Conservation (phyloP, 2,113 vertebrate species). For the Lethenteron camtschaticum region DNA sequence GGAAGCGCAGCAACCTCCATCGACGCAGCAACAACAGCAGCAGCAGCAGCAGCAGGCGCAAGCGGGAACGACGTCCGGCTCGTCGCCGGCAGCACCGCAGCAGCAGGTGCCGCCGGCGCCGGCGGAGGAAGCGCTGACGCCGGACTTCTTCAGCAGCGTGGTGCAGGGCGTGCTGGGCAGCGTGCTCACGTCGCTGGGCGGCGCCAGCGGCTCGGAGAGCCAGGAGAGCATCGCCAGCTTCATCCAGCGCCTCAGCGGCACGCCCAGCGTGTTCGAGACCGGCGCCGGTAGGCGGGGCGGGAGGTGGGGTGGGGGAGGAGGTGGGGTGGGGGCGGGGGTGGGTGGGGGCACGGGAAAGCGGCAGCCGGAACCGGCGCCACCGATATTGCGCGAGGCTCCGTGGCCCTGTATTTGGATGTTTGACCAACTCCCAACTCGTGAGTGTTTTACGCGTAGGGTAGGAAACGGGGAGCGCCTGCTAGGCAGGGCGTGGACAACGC, state of each 20-base stretch:
- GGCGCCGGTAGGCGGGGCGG: conserved; percentile 28
- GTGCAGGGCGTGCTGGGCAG: conserved; percentile 57
- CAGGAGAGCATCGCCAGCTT: conserved; percentile 68
- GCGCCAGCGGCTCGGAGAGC: conserved; percentile 31
- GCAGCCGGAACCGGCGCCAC: too few relatives aligned
- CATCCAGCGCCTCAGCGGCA: conserved; percentile 59
- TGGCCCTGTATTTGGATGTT: too few relatives aligned
- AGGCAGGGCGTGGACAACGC: too few relatives aligned
- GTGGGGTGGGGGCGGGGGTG: conserved; percentile 18
- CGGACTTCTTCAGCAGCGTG: conserved; percentile 57
- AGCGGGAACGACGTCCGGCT: conserved; percentile 8
- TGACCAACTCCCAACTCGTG: too few relatives aligned
- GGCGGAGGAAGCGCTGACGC: conserved; percentile 31
- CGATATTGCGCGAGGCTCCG: too few relatives aligned
- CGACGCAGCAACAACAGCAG: too few relatives aligned
- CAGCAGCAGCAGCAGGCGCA: not conserved
- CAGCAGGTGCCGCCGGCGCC: conserved; percentile 9
- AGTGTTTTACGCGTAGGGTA: too few relatives aligned
- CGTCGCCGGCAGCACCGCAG: conserved; percentile 11
- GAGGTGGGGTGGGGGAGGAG: too few relatives aligned
- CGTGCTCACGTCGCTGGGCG: conserved; percentile 59
- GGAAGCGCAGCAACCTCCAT: conserved; percentile 9
- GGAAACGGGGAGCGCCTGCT: too few relatives aligned
- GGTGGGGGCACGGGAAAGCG: not conserved
- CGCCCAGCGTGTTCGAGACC: conserved; percentile 56